Base-by-base conservation (phyloP, 2,888 invertebrate species). In the Sesia bembeciformis region DNA sequence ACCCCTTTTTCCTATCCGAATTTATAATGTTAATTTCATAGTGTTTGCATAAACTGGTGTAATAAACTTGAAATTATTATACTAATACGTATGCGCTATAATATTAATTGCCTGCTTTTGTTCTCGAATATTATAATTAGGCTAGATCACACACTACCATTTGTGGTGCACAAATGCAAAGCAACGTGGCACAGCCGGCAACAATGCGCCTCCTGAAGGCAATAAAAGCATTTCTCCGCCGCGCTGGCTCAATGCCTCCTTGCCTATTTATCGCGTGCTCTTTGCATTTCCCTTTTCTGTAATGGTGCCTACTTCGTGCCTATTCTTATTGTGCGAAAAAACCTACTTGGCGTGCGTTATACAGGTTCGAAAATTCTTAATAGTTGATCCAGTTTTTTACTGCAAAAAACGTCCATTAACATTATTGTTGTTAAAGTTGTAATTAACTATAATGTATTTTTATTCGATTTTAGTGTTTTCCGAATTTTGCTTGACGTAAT, bases 261-360 rank as follows among this genome's bases (percentile, higher is more conserved):
- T 63, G 66, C 62, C 69, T 75, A 72, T 77, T 75, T 76, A 76
- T 77, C 65, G 67, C 66, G 57, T 62, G 61, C 73, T 70, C 64
- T 71, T 67, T 72, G 64, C 58, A 61, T 61, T 59, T 58, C 53
- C 52, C 42, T 51, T 53, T 52, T 60, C 59, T 56, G 61, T 65
- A 66, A 68, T 62, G 58, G 60, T 56, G 53, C 55, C 60, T 62
- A 60, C 58, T 58, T 56, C 55, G 60, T 63, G 55, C 57, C 61
- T 60, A 63, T 68, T 67, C 64, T 65, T 69, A 62, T 67, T 58
- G 55, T 52, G 55, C 46, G 56, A 53, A 61, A 63, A 65, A 56
- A 52, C 62, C 55, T 53, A 53, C 40, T 52, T 53, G 54, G 42
- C 39, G 50, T 59, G 55, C 55, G 57, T 65, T 67, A 59, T 53